phyloP scores from a whole-genome alignment of 2,797 vertebrate species.

The Pteropus rufus region DNA sequence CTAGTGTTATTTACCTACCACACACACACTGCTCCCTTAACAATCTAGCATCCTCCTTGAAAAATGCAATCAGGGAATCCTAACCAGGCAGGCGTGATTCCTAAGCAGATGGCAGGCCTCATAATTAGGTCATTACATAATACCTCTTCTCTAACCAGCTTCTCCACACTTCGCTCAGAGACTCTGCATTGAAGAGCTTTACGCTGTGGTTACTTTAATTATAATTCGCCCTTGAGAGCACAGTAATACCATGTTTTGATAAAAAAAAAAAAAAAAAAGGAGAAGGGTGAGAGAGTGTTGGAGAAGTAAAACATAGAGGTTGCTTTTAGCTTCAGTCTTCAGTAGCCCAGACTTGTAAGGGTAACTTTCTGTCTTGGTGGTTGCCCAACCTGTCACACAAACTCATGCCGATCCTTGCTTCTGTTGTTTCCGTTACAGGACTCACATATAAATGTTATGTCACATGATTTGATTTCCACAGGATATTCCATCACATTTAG shows the following conservation, averaged over 20 bases:
- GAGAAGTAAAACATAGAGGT: not conserved
- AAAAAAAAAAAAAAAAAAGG: constrained; percentile 5
- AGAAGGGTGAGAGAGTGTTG: not conserved
- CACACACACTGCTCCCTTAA: not conserved
- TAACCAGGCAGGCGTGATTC: constrained; percentile 68
- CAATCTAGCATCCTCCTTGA: constrained; percentile 47
- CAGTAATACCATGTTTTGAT: constrained; percentile 48
- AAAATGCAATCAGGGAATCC: constrained; percentile 51
- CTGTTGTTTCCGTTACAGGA: too few relatives aligned
- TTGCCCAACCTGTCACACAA: not conserved
- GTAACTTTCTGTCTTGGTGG: not conserved
- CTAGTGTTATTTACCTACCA: not conserved
- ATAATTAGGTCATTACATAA: constrained; percentile 76
- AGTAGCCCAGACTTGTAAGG: not conserved
- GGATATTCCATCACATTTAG: not conserved
- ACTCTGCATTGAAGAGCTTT: constrained; percentile 52
- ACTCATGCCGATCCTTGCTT: not conserved
- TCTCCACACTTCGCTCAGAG: constrained; percentile 34
- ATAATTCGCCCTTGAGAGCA: constrained; percentile 55
- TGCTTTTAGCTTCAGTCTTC: constrained; percentile 19
- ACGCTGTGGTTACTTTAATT: constrained; percentile 58
- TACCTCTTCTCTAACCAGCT: constrained; percentile 62
- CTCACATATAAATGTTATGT: not conserved
- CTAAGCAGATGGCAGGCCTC: constrained; percentile 72
- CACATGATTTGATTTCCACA: not conserved